Percentiles rank a stretch among this genome's conserved stretches.
These are phyloP conservation scores for Hemithea aestivaria DNA, from an alignment of 2,888 invertebrate genomes.

Conservation along the genomic window DNA sequence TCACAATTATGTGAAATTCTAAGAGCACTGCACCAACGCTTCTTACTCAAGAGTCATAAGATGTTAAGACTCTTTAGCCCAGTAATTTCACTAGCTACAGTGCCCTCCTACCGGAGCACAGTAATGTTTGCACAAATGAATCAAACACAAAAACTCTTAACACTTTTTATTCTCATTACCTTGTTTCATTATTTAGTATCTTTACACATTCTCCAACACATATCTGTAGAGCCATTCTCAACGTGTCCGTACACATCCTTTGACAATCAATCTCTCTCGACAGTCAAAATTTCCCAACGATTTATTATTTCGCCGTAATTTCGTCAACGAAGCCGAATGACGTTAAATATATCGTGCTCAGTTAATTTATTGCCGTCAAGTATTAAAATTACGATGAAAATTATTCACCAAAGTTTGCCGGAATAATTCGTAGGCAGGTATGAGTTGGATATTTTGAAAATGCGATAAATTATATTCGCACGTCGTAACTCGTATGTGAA, in stretches of 20 bases:
- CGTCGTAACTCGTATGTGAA: not conserved
- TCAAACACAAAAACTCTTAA: too few relatives aligned
- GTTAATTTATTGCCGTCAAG: constrained; percentile 12
- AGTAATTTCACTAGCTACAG: too few relatives aligned
- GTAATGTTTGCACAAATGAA: too few relatives aligned
- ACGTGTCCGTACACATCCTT: not conserved
- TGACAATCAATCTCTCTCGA: constrained; percentile 4
- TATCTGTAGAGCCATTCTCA: too few relatives aligned
- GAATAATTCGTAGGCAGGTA: constrained; percentile 6
- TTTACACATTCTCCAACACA: too few relatives aligned
- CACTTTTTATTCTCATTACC: too few relatives aligned
- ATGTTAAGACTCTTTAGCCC: too few relatives aligned
- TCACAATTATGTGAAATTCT: too few relatives aligned
- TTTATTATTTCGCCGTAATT: constrained; percentile 17
- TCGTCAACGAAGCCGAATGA: constrained; percentile 11
- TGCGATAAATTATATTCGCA: constrained; percentile 4
- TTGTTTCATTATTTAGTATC: too few relatives aligned
- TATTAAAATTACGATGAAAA: constrained; percentile 18
- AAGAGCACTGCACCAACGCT: too few relatives aligned
- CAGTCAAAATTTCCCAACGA: constrained; percentile 6
- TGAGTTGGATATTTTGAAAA: constrained; percentile 4
- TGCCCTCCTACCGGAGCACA: too few relatives aligned
- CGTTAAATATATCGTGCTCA: constrained; percentile 13
- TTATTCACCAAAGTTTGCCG: constrained; percentile 13
- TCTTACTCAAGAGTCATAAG: too few relatives aligned